Evolutionary conservation across 2,113 vertebrate genomes (phyloP), one percentile per base, ranked within the genome.

Genomic region (Malurus cyaneus): DNA sequence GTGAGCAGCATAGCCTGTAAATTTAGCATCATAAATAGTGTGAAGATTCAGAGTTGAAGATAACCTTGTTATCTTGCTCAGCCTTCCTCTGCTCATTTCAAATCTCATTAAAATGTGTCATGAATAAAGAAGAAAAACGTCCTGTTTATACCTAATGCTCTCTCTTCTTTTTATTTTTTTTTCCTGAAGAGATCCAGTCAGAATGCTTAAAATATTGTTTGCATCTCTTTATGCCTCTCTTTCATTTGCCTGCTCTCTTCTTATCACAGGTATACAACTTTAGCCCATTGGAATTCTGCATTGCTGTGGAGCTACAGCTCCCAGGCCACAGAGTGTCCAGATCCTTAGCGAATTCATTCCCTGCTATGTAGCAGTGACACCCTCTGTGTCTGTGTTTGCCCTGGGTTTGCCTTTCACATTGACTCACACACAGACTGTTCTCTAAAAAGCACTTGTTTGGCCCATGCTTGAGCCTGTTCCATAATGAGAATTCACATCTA

Each of bases 51-150:
- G 54, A 89, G 70, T 42, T 87, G 46, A 69, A 67, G 77, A 93
- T 95, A 95, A 94, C 86, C 84, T 89, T 95, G 77, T 93, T 96
- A 92, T 93, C 86, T 93, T 74, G 25, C 70, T 93, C 83, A 81
- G 69, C 86, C 80, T 86, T 94, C 60, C 80, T 66, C 25, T 91
- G 49, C 89, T 95, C 61, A 85, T 95, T 92, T 93, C 70, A 81
- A 89, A 93, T 87, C 78, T 94, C 78, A 93, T 91, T 93, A 93
- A 95, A 93, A 78, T 72, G 73, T 89, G 69, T 86, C 56, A 86
- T 65, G 81, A 95, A 79, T 76, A 81, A 32, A 62, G 44, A 84
- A 91, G 57, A 81, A 91, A 89, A 79, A 78, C 53, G 24, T 81
- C n/a, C 18, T 87, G 57, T 67, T 89, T 85, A 67, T 93, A 86